Base-by-base conservation (phyloP, 2,797 vertebrate genomes). In the Bufotes viridis region DNA sequence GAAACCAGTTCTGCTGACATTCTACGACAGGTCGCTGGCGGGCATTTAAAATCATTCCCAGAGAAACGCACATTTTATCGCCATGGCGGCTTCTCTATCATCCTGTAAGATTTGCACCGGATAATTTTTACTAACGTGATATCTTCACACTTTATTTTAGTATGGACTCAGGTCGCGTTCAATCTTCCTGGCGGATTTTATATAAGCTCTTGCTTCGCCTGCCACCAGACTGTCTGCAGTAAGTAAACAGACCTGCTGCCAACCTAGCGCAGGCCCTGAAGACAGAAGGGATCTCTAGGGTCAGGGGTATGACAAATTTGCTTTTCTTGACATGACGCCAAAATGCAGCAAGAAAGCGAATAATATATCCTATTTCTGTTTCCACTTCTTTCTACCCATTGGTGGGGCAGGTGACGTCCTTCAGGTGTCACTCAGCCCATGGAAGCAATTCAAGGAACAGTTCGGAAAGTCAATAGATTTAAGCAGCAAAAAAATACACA, bases 81-180 rank as follows among this genome's bases (percentile, higher is more conserved):
- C 58, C 58, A 49, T 22, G 3, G 67, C 14, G 34, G 29, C 69
- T 42, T 8, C 78, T 7, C 22, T 20, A 58, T 22, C 15, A 81
- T 13, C 18, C 9, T 13, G 7, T 18, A 61, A 69, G 63, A 82
- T 82, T 67, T n/a, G 34, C 81, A 49, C 42, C 3, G 7, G 42
- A 4, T 12, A 10, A 24, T 61, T 53, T 20, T 10, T 24, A 3
- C 53, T 24, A 53, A 67, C 3, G 15, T 14, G 22, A 82, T 53
- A 10, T 67, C 12, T 82, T 82, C 81, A 82, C 81, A 69, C 13
- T 24, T 81, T 3, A 61, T 80, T 61, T 61, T 51, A 81, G 17
- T 42, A n/a, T 6, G 26, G 26, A 6, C 67, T 18, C 69, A 18
- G 7, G 57, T 67, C 1, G 51, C 22, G 9, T 18, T 6, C 11